Evolutionary conservation across 2,797 vertebrate genomes (phyloP), one percentile per base, ranked within the genome.

Genomic region (Lithobates pipiens): DNA sequence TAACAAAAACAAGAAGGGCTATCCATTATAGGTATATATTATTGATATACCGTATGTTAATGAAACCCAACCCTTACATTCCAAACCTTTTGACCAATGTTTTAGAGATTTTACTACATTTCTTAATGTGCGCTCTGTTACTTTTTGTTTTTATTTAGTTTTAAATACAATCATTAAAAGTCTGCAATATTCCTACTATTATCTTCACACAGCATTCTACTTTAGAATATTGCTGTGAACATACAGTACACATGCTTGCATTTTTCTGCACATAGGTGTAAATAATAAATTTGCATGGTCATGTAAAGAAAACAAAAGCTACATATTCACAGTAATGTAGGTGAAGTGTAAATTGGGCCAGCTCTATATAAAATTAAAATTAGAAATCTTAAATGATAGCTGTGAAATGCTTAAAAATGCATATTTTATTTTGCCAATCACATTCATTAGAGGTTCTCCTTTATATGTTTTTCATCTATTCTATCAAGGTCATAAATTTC

Each of bases 401-500:
- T 39, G 13, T 80, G 34, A 61, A 80, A 67, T 79, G 68, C 80
- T 69, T 74, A 65, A 75, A 57, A 8, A 81, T 85, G 84, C 77
- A 80, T 81, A 65, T 78, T 78, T 67, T 83, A 5, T 54, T 77
- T 61, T 86, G 65, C 39, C 50, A 77, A 65, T 85, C 61, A 36
- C 61, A 67, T 79, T 83, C 80, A 86, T 82, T 78, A 82, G 80
- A 78, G 42, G 70, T 27, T 78, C 36, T 82, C 27, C 69, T 83
- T 83, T 77, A 77, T 73, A 79, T 50, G 77, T 67, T 83, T 86
- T 86, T 81, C 54, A 54, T 86, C 29, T 69, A 44, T 69, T 67
- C 85, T 76, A 86, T 79, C 85, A 86, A 86, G 85, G 85, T 86
- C 85, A 86, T 68, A 83, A 65, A 83, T 86, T 83, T 83, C 25